These are phyloP conservation scores for Psammodynastes pulverulentus DNA, from an alignment of 2,113 vertebrate genomes.

Conservation along the genomic window DNA sequence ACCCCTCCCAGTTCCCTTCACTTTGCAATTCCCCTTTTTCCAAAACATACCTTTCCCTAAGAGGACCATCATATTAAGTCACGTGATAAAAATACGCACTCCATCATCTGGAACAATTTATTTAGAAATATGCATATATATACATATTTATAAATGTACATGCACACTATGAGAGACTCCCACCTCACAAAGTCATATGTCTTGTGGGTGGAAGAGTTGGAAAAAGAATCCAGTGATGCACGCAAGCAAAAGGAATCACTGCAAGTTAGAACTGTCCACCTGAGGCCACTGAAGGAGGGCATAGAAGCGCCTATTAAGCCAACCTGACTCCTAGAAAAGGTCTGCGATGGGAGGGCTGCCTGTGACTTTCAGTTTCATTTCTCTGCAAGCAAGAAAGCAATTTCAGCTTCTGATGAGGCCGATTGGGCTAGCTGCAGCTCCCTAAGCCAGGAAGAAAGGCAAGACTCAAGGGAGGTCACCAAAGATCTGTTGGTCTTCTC, in stretches of 20 bases:
- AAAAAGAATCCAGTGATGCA: not conserved
- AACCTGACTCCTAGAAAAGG: not conserved
- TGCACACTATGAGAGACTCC: not conserved
- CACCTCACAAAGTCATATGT: not conserved
- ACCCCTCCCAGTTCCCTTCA: not conserved
- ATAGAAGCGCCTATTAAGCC: not conserved
- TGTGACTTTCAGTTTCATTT: not conserved
- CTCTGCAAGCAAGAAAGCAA: not conserved
- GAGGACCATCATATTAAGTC: not conserved
- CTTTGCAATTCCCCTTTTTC: too few relatives aligned
- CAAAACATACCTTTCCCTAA: too few relatives aligned
- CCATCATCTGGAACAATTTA: not conserved
- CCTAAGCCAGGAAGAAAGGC: not conserved
- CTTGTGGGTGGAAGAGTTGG: not conserved
- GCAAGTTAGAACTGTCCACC: not conserved
- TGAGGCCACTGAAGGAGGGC: too few relatives aligned
- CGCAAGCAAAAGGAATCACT: not conserved
- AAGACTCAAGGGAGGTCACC: not conserved
- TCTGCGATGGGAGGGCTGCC: not conserved
- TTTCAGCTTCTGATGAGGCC: not conserved
- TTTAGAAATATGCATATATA: slow-evolving; percentile 15
- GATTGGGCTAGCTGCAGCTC: not conserved
- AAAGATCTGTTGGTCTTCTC: not conserved
- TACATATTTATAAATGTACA: not conserved
- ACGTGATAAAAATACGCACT: not conserved